Conservation (phyloP, 1,140 invertebrate genomes). For the Drosophila watanabei region DNA sequence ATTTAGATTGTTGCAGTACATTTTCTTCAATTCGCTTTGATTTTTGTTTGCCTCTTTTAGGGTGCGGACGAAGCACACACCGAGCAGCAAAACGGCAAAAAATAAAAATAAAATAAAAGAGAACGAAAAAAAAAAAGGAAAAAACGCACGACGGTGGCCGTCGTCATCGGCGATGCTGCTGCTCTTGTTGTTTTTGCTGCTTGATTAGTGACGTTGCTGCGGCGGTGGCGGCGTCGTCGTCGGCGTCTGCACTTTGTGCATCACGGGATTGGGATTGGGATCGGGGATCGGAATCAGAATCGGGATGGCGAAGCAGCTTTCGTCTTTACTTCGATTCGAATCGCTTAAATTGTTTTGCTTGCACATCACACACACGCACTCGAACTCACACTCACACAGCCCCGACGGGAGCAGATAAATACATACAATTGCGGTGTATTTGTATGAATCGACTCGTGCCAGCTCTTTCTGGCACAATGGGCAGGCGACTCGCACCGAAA, state of each 20-base stretch:
- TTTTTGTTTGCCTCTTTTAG: constrained; percentile 43
- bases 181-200: constrained; percentile 39
- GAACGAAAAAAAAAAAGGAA: constrained; percentile 17
- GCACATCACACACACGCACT: constrained; percentile 60
- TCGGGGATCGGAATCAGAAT: constrained; percentile 7
- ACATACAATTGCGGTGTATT: constrained; percentile 36
- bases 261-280: not conserved
- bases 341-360: constrained; percentile 71
- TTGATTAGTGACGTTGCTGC: constrained; percentile 20
- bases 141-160: constrained; percentile 52
- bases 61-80: constrained; percentile 64
- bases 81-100: constrained; percentile 3
- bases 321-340: constrained; percentile 26
- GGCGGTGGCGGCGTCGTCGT: not conserved
- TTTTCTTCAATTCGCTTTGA: constrained; percentile 37
- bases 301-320: constrained; percentile 15
- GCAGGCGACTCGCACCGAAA: constrained; percentile 36
- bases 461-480: constrained; percentile 55
- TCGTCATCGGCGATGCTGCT: constrained; percentile 55
- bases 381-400: constrained; percentile 29
- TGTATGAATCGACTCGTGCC: constrained; percentile 47
- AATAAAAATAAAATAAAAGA: constrained; percentile 12
- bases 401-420: constrained; percentile 51
- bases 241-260: constrained; percentile 8
- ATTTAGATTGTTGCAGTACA: constrained; percentile 53